Evolutionary conservation across 2,888 invertebrate genomes (phyloP), one percentile per base, ranked within the genome.

Genomic region (Tipula confusa): DNA sequence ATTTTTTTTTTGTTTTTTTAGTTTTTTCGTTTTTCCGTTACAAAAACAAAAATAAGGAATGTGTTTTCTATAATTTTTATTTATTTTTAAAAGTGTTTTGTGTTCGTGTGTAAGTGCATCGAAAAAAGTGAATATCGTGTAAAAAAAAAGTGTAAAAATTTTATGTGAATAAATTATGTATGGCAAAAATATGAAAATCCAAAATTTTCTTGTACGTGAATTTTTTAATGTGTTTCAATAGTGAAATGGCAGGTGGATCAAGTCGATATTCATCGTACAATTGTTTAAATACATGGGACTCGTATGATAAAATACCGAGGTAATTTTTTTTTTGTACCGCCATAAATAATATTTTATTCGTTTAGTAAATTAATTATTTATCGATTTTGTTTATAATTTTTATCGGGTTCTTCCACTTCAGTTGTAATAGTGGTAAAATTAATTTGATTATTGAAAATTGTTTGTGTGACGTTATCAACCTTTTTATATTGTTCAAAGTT

Each of bases 251-350:
- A 87, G 64, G 64, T 64, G 87, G 88, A 87, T 93, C 94, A 86
- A 95, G 94, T 91, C 93, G 95, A 91, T 95, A 96, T 91, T 95
- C 94, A 90, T 96, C 96, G 85, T 96, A 96, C 91, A 96, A 96
- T 91, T 96, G 96, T 90, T 92, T 96, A 88, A 95, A 95, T 85
- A 95, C 95, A 89, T 96, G 96, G 96, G 96, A 96, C 91, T 96
- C 96, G 90, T 96, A 96, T 91, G 96, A 96, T 89, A 93, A 92
- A 89, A 96, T 96, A 90, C 96, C 96, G 87, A 96, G 96, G 96
- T 96, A 93, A 86, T n/a, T 6, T 6, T 82, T 81, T 9, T 13
- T 80, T 11, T 15, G 18, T 48, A 18, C 4, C n/a, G n/a, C n/a
- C n/a, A n/a, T n/a, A n/a, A n/a, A n/a, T 18, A 48, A 48, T 18